These are phyloP conservation scores for Chromis chromis DNA, from an alignment of 2,797 vertebrate species.

Conservation along the genomic window DNA sequence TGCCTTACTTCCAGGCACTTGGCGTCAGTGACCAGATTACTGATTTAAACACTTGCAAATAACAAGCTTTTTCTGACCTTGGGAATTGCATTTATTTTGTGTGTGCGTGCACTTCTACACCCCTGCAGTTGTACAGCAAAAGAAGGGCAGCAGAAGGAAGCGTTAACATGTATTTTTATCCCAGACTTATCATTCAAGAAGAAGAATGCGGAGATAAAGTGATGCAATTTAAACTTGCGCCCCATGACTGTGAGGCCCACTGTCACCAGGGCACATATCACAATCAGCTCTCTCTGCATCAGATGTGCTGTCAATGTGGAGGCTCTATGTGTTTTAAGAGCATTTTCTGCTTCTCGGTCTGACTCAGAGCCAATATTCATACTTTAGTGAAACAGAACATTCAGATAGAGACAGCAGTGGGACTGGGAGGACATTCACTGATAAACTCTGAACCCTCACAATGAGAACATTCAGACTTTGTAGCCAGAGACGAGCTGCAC, in stretches of 20 bases:
- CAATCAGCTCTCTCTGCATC: conserved; percentile 61
- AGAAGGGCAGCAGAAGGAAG: conserved; percentile 46
- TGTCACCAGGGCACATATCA: conserved; percentile 62
- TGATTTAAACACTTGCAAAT: conserved; percentile 22
- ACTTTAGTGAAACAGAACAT: conserved; percentile 76
- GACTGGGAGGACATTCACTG: conserved; percentile 80
- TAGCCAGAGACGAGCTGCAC: conserved; percentile 57
- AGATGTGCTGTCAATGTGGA: conserved; percentile 59
- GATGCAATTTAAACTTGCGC: conserved; percentile 49
- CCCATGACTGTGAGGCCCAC: conserved; percentile 56
- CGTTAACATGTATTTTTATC: conserved; percentile 53
- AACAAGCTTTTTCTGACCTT: conserved; percentile 14
- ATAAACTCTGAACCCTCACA: conserved; percentile 82
- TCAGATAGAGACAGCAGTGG: conserved; percentile 74
- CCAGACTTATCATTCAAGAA: conserved; percentile 44
- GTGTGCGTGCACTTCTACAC: not conserved
- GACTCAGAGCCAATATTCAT: conserved; percentile 74
- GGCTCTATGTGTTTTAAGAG: conserved; percentile 63
- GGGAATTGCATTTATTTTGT: not conserved
- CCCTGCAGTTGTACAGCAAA: not conserved
- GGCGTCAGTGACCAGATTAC: conserved; percentile 41
- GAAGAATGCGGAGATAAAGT: conserved; percentile 53
- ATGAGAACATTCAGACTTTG: conserved; percentile 81
- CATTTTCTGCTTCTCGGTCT: conserved; percentile 54
- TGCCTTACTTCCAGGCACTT: conserved; percentile 66